A percentile compares a stretch with the other conserved stretches of the same genome.
phyloP scores from a whole-genome alignment of 2,888 invertebrate genomes.

The Teleogryllus oceanicus region DNA sequence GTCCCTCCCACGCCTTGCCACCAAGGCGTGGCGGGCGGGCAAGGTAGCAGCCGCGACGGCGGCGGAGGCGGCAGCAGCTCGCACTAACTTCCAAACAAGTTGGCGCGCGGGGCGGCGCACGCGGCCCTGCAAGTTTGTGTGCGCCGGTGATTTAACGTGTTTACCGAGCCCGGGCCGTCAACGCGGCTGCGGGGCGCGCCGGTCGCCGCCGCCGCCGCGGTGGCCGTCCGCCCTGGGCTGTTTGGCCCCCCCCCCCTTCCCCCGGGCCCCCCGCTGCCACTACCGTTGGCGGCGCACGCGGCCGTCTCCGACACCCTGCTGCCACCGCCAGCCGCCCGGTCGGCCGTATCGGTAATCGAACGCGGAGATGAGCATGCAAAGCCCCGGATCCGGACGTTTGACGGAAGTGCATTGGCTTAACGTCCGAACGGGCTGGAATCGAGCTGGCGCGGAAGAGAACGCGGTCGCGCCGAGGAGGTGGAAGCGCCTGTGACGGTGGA shows the following conservation, averaged over 20 bases:
- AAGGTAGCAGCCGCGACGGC: neutral
- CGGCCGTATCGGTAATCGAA: constrained; percentile 10
- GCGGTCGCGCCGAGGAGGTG: no score
- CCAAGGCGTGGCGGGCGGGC: neutral
- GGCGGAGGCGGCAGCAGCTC: neutral
- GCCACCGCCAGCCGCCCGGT: neutral
- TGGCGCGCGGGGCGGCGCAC: neutral
- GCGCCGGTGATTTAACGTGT: constrained; percentile 9
- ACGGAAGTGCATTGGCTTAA: constrained; percentile 7
- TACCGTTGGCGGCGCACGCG: neutral
- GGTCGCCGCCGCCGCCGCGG: neutral
- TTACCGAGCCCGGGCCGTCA: neutral
- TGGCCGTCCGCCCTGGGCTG: neutral
- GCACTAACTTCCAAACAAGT: constrained; percentile 18
- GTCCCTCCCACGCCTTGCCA: neutral
- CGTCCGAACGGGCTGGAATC: neutral
- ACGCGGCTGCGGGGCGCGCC: neutral
- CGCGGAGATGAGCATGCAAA: constrained; percentile 10
- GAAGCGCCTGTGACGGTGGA: no score
- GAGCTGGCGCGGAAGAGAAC: no score
- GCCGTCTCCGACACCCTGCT: neutral
- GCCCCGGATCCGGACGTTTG: constrained; percentile 3
- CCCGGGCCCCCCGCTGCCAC: neutral
- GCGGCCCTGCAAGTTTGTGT: constrained; percentile 9
- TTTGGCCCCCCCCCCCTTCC: neutral